Conservation (phyloP, 1,140 invertebrate genomes). For the Leptopilina clavipes region DNA sequence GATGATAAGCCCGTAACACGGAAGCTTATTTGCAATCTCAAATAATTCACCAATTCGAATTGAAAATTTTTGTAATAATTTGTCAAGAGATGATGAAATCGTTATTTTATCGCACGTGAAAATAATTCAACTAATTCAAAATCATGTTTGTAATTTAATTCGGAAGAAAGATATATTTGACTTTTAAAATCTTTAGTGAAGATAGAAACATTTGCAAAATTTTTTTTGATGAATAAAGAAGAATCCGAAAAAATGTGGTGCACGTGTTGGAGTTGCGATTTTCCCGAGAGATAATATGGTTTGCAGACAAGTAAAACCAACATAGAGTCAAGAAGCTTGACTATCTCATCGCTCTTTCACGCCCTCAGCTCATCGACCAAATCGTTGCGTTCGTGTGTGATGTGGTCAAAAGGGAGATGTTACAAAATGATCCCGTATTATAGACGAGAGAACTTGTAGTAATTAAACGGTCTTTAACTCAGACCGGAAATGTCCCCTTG, state of each 20-base stretch:
- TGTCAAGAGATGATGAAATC: no score
- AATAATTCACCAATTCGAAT: slow-evolving; percentile 5
- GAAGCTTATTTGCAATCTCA: not conserved
- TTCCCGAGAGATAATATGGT: no score
- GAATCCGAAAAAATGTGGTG: no score
- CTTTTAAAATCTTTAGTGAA: no score
- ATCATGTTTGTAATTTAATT: no score
- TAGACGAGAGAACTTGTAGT: slow-evolving; percentile 44
- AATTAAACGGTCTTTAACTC: slow-evolving; percentile 65
- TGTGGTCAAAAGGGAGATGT: slow-evolving; percentile 32
- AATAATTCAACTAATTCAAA: no score
- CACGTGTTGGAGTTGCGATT: no score
- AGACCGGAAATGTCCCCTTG: slow-evolving; percentile 51
- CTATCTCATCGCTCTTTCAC: slow-evolving; percentile 63
- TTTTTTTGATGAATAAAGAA: no score
- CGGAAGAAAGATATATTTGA: no score
- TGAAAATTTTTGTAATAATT: not conserved
- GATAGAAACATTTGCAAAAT: no score
- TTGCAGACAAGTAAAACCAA: no score
- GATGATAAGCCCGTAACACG: slow-evolving; percentile 26
- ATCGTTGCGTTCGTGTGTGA: slow-evolving; percentile 42
- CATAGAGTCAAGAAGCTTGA: slow-evolving; percentile 64
- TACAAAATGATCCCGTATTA: slow-evolving; percentile 39
- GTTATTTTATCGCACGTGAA: no score
- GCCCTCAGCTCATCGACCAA: slow-evolving; percentile 48